These are phyloP conservation scores for Phoeniculus purpureus DNA, from an alignment of 2,797 vertebrate genomes.

Conservation along the genomic window DNA sequence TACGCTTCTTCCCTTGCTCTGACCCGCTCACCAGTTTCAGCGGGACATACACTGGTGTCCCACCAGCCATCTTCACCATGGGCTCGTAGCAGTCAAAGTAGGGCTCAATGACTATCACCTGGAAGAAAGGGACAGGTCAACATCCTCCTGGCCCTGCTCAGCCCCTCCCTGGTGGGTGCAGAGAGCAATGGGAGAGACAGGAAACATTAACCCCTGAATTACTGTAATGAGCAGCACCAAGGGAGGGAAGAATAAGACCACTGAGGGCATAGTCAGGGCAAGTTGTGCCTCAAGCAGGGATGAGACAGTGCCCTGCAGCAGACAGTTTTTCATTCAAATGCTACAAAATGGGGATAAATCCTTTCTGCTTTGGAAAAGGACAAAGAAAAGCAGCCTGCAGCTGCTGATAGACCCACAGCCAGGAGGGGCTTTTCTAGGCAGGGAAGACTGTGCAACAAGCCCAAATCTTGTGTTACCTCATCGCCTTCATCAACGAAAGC, in stretches of 20 bases:
- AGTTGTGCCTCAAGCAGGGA: neutral
- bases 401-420: neutral
- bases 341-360: neutral
- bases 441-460: neutral
- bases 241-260: neutral
- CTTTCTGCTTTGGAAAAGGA: neutral
- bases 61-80: constrained; percentile 92
- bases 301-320: neutral
- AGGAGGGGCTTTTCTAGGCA: neutral
- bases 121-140: neutral
- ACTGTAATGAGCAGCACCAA: neutral
- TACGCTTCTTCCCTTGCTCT: neutral
- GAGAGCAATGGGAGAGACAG: neutral
- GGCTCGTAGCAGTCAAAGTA: constrained; percentile 95
- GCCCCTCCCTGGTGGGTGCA: neutral
- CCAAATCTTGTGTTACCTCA: constrained; percentile 80
- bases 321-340: neutral
- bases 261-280: neutral
- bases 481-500: constrained; percentile 91
- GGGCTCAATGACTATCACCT: constrained; percentile 96
- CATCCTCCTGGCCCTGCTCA: neutral
- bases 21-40: constrained; percentile 83
- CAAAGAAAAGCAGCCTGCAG: neutral
- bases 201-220: neutral
- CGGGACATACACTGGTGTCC: constrained; percentile 85